A percentile compares a stretch with the other conserved stretches of the same genome.
Evolutionary conservation across 2,888 invertebrate species (phyloP).

Genomic region (Drosophila silvestris): DNA sequence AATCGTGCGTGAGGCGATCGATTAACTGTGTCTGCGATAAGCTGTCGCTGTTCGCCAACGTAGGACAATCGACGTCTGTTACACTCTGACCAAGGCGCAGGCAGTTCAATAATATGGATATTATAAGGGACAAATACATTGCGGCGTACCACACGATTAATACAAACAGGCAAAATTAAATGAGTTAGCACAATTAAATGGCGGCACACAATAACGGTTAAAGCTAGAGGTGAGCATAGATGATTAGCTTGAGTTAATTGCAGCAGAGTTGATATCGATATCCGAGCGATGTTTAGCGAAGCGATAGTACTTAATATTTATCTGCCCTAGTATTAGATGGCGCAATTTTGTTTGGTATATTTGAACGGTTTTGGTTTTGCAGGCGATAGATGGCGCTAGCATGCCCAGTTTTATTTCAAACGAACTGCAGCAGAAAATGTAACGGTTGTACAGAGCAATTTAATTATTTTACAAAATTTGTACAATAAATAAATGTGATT

Average conservation of each 20-base stretch:
- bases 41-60: conserved; percentile 86
- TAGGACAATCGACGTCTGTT: conserved; percentile 85
- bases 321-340: not conserved
- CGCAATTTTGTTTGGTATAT: not conserved
- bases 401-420: not conserved
- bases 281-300: not conserved
- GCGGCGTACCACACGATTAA: not conserved
- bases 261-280: conserved; percentile 20
- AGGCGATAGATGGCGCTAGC: not conserved
- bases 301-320: not conserved
- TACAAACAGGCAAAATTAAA: conserved; percentile 1
- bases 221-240: conserved; percentile 5
- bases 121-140: conserved; percentile 55
- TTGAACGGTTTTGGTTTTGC: not conserved
- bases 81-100: conserved; percentile 7
- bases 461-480: not conserved
- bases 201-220: conserved; percentile 43
- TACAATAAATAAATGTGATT: not conserved
- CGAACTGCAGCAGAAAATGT: not conserved
- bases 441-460: not conserved
- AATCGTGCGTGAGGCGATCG: conserved; percentile 89
- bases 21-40: conserved; percentile 91
- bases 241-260: not conserved
- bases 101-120: conserved; percentile 57
- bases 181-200: conserved; percentile 31